Base-by-base conservation (phyloP, 2,888 invertebrate genomes). In the Hypolimnas misippus region DNA sequence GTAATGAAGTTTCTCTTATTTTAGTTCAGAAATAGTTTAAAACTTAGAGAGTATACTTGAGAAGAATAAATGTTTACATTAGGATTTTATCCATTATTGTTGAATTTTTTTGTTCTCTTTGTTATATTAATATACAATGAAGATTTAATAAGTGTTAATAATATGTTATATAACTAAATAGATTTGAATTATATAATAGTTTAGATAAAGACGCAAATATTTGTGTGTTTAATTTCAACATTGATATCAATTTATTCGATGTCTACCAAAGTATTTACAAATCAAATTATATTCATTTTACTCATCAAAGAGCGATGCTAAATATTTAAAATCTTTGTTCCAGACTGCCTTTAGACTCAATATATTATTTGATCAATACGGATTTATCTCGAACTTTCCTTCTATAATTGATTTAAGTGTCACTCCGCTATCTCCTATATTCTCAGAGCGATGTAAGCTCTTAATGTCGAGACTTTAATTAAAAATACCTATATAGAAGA, bases 401-500 rank as follows among this genome's bases (percentile, higher is more conserved):
- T 7, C 19, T 17, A 42, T 42, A 42, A 44, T 44, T 44, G 12
- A 44, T 21, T n/a, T 5, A 4, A 46, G 44, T 19, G 44, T 2
- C 12, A 17, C 12, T 42, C 17, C 5, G 8, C 16, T 10, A 10
- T 16, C 21, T 46, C 21, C 17, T n/a, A n/a, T 46, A 46, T 46
- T n/a, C n/a, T n/a, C 21, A 21, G 21, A 4, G 19, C 44, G 21
- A 21, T 12, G 19, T 46, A 46, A 19, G 44, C 25, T 17, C 44
- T 49, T 49, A 29, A 29, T 29, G 25, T 35, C 35, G 61, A 49
- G 49, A 55, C 35, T 67, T 68, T 71, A 68, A 71, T 70, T 70
- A 70, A 71, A 72, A 69, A 70, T 69, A 63, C 63, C 60, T 51
- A 49, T 56, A 59, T 44, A 64, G 62, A 62, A 63, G 68, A 63